Base-by-base conservation (phyloP, 1,140 invertebrate genomes). In the Zaprionus africanus region DNA sequence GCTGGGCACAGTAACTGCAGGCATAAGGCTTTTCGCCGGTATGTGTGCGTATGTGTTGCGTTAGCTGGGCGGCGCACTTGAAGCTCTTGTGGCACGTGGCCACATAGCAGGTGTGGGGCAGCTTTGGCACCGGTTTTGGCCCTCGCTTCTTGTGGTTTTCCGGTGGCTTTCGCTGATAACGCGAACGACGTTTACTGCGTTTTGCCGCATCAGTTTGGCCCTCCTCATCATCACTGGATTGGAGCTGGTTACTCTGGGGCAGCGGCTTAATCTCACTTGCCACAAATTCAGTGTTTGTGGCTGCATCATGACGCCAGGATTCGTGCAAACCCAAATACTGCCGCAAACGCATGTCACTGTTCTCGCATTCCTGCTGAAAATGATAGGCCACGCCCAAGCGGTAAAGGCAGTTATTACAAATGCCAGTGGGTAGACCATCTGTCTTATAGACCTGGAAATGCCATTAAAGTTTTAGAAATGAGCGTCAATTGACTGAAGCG, bases 1-100 rank as follows among this genome's bases (percentile, higher is more conserved):
- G 94, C 73, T 96, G 94, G 38, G 95, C 94, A 78, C 97, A 98
- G 69, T 96, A 95, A 60, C 94, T 94, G 84, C 97, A 98, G 0
- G 93, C 93, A 82, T 95, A 95, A 0, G 95, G 95, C 71, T 95
- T 94, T 62, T 95, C 95, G 0, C 95, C 95, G 3, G 95, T 95
- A 69, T 95, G 95, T 4, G 94, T 94, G 24, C 94, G 93, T 5
- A 94, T 93, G 91, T 95, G 94, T 83, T 94, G 94, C 31, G 94
- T 94, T 0, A 95, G 75, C 79, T 95, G 94, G n/a, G 94, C 94
- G 51, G 94, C 93, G 79, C 94, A 95, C 91, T 94, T 93, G 58
- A 95, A 95, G 36, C 94, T 93, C 77, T 95, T 95, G 54, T 94
- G 87, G 75, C 94, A 95, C 1, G 72, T 58, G 12, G 72, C 59